Conservation (phyloP, 2,888 invertebrate species). For the Piscicola geometra region DNA sequence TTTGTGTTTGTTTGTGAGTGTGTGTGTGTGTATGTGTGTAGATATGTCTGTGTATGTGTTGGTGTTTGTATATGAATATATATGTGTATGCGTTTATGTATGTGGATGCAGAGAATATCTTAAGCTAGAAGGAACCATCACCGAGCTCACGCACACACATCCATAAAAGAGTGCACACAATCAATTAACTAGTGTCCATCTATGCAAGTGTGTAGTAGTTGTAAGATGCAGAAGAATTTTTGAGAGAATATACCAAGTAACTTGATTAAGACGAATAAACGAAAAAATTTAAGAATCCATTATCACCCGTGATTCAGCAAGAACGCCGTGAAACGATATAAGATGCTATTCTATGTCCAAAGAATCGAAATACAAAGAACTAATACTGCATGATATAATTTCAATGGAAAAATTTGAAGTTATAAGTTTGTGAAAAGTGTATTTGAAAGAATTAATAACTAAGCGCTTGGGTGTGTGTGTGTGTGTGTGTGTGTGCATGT, state of each 20-base stretch:
- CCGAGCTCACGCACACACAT: too few species aligned
- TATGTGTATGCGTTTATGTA: background rate
- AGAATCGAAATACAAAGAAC: background rate
- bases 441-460: too few species aligned
- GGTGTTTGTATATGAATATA: too few species aligned
- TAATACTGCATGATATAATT: slow-evolving; percentile 2
- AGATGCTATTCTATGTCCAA: background rate
- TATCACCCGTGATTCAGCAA: slow-evolving; percentile 16
- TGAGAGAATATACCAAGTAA: background rate
- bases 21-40: too few species aligned
- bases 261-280: background rate
- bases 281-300: background rate
- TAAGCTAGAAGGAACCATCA: background rate
- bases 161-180: too few species aligned
- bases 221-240: background rate
- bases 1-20: too few species aligned
- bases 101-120: background rate
- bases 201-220: too few species aligned
- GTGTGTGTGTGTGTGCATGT: slow-evolving; percentile 1
- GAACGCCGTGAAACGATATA: slow-evolving; percentile 2
- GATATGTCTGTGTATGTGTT: too few species aligned
- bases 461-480: too few species aligned
- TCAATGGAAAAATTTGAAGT: background rate
- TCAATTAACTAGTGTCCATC: too few species aligned
- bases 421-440: too few species aligned